phyloP scores from a whole-genome alignment of 2,113 vertebrate species.

The Tyto alba region DNA sequence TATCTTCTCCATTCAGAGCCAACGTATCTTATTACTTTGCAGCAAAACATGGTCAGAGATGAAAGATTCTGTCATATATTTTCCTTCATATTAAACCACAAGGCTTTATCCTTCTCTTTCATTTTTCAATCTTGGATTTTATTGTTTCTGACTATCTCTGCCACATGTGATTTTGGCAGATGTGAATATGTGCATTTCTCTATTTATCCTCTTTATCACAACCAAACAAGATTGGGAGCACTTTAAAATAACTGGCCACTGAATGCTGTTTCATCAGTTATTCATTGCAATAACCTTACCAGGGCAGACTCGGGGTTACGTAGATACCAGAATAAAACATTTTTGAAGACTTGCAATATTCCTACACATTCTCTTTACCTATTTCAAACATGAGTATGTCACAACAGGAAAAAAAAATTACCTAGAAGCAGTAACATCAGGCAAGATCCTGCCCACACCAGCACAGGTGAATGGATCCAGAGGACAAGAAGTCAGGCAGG shows the following conservation, averaged over 20 bases:
- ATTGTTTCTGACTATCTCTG: constrained; percentile 68
- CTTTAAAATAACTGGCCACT: constrained; percentile 56
- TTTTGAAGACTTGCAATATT: not conserved
- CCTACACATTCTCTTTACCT: not conserved
- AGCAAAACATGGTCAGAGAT: constrained; percentile 67
- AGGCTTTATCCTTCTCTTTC: constrained; percentile 55
- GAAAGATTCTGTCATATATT: constrained; percentile 70
- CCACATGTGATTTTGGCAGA: constrained; percentile 54
- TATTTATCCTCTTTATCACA: constrained; percentile 67
- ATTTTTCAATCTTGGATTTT: constrained; percentile 60
- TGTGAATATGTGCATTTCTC: constrained; percentile 47
- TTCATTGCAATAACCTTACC: constrained; percentile 55
- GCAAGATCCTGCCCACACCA: not conserved
- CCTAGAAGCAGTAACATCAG: not conserved
- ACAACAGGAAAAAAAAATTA: not conserved
- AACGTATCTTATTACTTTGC: constrained; percentile 61
- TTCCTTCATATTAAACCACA: constrained; percentile 58
- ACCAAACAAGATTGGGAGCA: constrained; percentile 47
- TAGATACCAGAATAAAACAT: not conserved
- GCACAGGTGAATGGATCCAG: not conserved
- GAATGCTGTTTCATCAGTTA: constrained; percentile 58
- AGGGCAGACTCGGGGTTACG: not conserved
- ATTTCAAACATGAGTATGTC: not conserved
- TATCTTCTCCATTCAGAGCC: constrained; percentile 67
- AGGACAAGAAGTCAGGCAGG: not conserved